Base-by-base conservation (phyloP, 2,113 vertebrate genomes). In the Ranitomeya imitator region DNA sequence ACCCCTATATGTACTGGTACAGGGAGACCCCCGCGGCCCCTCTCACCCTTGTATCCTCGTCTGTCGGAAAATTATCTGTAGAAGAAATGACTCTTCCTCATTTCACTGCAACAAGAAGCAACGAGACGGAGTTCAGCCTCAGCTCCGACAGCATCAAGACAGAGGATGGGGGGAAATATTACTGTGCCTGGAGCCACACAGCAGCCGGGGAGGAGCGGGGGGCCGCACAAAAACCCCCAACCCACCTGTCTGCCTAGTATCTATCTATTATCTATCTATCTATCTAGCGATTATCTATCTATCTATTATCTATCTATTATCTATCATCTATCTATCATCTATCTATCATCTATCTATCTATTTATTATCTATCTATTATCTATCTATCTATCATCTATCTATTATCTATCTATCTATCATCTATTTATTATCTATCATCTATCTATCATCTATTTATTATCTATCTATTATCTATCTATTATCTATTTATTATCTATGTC, bases 121-220 rank as follows among this genome's bases (percentile, higher is more conserved):
- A 7, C 37, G 37, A 76, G 37, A 15, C 16, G 0, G 18, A 51
- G 19, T 51, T 76, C 18, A 51, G 16, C 7, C 73, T 76, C 15
- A 76, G 18, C 16, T 19, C 90, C 11, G 0, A 87, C 26, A 88
- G 65, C 8, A 26, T 91, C 10, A 81, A 79, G 0, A 76, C 67
- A 52, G 79, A 6, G 0, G 86, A 92, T 69, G 88, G 87, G 87
- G 1, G 92, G 90, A 16, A 15, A 16, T 67, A n/a, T 5, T 0
- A 23, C 37, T 90, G 92, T 90, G 85, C 92, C 90, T 85, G 14
- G 21, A 91, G 90, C 86, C 89, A 86, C 83, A 78, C 55, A 78
- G 45, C 19, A 7, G 31, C 21, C 6, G 15, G 31, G 60, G 11
- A 0, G n/a, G 21, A 59, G 31, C 12, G 10, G 4, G 37, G 10